Base-by-base conservation (phyloP, 1,140 invertebrate species). In the Bombus pyrosoma region DNA sequence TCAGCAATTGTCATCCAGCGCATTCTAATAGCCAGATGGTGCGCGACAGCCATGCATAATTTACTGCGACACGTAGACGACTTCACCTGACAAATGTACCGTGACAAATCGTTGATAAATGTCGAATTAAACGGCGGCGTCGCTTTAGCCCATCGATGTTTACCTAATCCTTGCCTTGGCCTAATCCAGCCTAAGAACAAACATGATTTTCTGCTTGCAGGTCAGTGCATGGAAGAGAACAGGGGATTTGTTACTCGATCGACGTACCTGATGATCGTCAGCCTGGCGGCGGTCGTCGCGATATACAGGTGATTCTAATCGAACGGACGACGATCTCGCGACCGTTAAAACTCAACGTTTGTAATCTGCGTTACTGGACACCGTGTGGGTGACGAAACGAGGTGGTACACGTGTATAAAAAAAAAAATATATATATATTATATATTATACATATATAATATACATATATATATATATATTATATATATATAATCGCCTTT, bases 251-350 rank as follows among this genome's bases (percentile, higher is more conserved):
- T 89, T 86, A 85, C 88, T 72, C 92, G 91, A 84, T 93, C 94
- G 83, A 93, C 93, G 88, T 90, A 93, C 87, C 89, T 95, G 84
- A 92, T 93, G 88, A 90, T 93, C 85, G 88, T 91, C 72, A 75
- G 89, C 73, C 87, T 93, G 90, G 91, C 91, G 87, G 86, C 93
- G 66, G 78, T 94, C 77, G 89, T 94, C 85, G 94, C 91, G 73
- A 90, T 92, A 88, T 93, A 94, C 92, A 95, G 95, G 93, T 95
- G 95, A 95, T 95, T 95, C 91, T 95, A 94, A 95, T 88, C 86
- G 85, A 90, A 85, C 85, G 75, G 76, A 83, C 81, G 83, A 90
- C 79, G 86, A 87, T 72, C 88, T 90, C 77, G 71, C 78, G 86
- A 89, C 78, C 84, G 74, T 87, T 86, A 79, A 87, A 79, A 78